Evolutionary conservation across 1,140 invertebrate genomes (phyloP).

Genomic region (Daktulosphaira vitifoliae): DNA sequence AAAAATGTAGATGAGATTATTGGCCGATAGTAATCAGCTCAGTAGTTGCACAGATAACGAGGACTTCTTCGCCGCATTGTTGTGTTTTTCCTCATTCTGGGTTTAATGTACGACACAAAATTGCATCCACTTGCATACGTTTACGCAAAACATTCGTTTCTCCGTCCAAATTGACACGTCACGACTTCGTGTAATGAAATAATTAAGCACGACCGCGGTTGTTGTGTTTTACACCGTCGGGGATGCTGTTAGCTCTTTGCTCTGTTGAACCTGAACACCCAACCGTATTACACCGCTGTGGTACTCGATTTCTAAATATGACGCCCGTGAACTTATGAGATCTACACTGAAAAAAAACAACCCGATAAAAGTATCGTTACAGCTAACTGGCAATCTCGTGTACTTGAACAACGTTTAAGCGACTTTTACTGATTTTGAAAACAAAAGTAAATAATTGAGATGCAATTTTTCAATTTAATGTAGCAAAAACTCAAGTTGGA

Average conservation of each 20-base stretch:
- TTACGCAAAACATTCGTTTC: constrained; percentile 5
- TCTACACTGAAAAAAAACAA: too few relatives aligned
- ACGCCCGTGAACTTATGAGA: too few relatives aligned
- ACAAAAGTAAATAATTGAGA: too few relatives aligned
- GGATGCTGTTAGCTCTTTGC: background rate
- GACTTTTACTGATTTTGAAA: too few relatives aligned
- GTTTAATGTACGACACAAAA: background rate
- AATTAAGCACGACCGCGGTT: constrained; percentile 24
- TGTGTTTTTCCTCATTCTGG: background rate
- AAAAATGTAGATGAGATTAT: constrained; percentile 27
- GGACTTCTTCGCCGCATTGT: background rate
- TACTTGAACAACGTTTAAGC: too few relatives aligned
- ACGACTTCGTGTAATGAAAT: constrained; percentile 29
- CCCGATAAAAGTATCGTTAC: too few relatives aligned
- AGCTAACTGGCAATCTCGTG: too few relatives aligned
- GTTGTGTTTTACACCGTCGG: background rate
- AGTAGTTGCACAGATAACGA: constrained; percentile 29
- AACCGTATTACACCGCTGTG: background rate
- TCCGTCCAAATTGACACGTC: constrained; percentile 18
- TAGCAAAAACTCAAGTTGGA: too few relatives aligned
- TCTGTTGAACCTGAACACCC: too few relatives aligned
- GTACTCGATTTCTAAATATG: too few relatives aligned
- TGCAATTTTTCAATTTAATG: too few relatives aligned
- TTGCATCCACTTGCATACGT: constrained; percentile 2
- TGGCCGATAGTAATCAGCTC: background rate